Conservation (phyloP, 2,888 invertebrate genomes). For the Hirtodrosophila duncani region DNA sequence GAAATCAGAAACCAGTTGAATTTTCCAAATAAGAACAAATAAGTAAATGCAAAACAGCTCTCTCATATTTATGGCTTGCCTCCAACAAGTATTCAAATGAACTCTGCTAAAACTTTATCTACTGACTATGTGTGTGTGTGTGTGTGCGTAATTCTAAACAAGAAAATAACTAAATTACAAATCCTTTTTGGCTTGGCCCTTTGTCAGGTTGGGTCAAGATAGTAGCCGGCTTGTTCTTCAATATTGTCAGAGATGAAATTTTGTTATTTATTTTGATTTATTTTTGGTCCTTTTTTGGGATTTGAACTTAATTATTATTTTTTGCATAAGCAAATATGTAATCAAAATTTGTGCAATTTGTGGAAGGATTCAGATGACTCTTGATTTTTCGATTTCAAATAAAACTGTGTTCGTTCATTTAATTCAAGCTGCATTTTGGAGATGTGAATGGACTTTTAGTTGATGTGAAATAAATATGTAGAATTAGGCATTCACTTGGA, state of each 20-base stretch:
- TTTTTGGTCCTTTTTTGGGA: conserved; percentile 16
- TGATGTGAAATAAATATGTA: too few relatives aligned
- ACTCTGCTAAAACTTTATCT: conserved; percentile 23
- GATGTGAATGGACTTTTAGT: too few relatives aligned
- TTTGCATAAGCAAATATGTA: conserved; percentile 20
- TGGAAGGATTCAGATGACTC: too few relatives aligned
- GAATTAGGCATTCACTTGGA: conserved; percentile 10
- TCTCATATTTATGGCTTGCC: conserved; percentile 55
- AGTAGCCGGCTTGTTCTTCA: too few relatives aligned
- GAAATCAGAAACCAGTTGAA: conserved; percentile 25
- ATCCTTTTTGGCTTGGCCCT: conserved; percentile 14
- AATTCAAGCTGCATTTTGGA: too few relatives aligned
- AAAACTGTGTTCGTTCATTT: too few relatives aligned
- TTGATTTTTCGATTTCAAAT: too few relatives aligned
- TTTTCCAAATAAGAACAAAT: conserved; percentile 15
- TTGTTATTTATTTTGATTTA: conserved; percentile 47
- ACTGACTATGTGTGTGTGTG: too few relatives aligned
- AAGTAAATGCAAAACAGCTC: conserved; percentile 35
- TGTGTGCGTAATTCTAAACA: conserved; percentile 19
- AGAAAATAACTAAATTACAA: conserved; percentile 35
- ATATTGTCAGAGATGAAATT: conserved; percentile 18
- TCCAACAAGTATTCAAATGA: conserved; percentile 47
- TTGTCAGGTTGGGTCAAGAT: too few relatives aligned
- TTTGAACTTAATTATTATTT: conserved; percentile 23
- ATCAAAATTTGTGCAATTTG: too few relatives aligned